phyloP scores from a whole-genome alignment of 2,113 vertebrate species.

The Cranoglanis bouderius region DNA sequence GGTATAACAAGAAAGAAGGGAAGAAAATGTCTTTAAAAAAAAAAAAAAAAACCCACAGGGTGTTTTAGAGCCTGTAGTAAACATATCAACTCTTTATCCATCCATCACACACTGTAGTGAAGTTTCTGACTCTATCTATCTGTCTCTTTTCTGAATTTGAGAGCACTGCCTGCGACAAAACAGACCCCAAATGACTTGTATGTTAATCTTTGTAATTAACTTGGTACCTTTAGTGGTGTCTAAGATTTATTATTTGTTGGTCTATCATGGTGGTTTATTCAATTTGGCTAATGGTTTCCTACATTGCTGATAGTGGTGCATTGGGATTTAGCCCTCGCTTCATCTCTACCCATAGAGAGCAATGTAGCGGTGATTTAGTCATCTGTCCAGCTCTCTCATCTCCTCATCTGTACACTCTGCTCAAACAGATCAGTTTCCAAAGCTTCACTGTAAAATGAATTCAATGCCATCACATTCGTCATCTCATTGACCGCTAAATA shows the following conservation, averaged over 20 bases:
- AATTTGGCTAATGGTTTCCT: neutral
- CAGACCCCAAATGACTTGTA: neutral
- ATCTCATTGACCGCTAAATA: too few relatives aligned
- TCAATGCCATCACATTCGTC: too few relatives aligned
- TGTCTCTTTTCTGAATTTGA: neutral
- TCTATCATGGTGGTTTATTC: neutral
- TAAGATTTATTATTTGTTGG: neutral
- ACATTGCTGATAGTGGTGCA: neutral
- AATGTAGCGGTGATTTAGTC: too few relatives aligned
- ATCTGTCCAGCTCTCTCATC: too few relatives aligned
- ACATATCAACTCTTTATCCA: conserved; percentile 4
- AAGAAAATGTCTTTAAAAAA: neutral
- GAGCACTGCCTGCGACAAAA: neutral
- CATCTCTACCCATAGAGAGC: too few relatives aligned
- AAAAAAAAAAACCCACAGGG: neutral
- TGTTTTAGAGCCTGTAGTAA: neutral
- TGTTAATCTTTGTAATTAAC: neutral
- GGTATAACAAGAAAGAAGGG: neutral
- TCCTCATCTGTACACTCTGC: too few relatives aligned
- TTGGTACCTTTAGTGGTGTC: neutral
- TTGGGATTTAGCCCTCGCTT: too few relatives aligned
- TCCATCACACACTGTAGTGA: neutral
- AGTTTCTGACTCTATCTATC: neutral
- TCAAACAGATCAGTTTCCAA: too few relatives aligned
- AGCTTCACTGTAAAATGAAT: too few relatives aligned